Evolutionary conservation across 2,113 vertebrate species (phyloP), one percentile per base, ranked within the genome.

Genomic region (Mirounga angustirostris): DNA sequence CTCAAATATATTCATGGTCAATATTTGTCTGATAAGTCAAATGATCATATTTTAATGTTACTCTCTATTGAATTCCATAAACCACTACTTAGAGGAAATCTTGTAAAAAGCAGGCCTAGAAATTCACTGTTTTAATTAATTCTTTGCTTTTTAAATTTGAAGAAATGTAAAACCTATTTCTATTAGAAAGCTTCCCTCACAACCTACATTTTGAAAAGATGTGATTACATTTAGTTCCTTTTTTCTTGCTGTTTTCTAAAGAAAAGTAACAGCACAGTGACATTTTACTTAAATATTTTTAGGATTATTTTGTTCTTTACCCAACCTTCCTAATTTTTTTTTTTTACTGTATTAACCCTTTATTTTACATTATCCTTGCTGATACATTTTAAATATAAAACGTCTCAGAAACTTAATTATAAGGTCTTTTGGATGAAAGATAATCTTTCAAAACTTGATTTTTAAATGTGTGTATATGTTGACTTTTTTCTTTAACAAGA

Each of bases 1-100:
- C 74, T 90, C 59, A 94, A n/a, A 46, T 7, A 2, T 84, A 65
- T 83, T 16, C 73, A 79, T 94, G 46, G 96, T 90, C 71, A 93
- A 59, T 78, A 22, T 84, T 56, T 85, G 61, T 22, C 50, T 93
- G 54, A 85, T 89, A 97, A 96, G 65, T 85, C 89, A 73, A 83
- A 85, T 33, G 58, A 30, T 74, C 83, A 71, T 73, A 46, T 69
- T 73, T 98, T 93, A 84, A 79, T 89, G 95, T 95, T 95, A 61
- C 65, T 98, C 50, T 80, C 92, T 52, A 88, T 97, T 91, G 92
- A 91, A 52, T 80, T 14, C 52, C 56, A 54, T 22, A 61, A 84
- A 79, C 22, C 16, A 46, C 61, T 95, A 65, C 7, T 95, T 96
- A 50, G 40, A 92, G 36, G 33, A 95, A 67, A 88, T 87, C 40